Percentiles rank a stretch among this genome's conserved stretches.
phyloP scores from a whole-genome alignment of 2,113 vertebrate genomes.

The Xiphophorus maculatus region DNA sequence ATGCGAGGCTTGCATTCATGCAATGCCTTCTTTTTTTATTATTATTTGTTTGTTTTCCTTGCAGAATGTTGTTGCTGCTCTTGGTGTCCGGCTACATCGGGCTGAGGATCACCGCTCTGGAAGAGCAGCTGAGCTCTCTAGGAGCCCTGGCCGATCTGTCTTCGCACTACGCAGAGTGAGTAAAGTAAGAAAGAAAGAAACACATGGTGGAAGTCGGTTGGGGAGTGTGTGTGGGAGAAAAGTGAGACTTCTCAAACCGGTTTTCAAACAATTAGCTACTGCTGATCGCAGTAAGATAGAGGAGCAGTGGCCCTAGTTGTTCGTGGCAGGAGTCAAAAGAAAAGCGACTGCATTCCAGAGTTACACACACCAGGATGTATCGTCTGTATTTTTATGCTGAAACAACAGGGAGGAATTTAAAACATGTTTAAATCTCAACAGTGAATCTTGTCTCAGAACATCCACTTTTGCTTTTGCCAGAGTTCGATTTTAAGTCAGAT shows the following conservation, averaged over 20 bases:
- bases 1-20: not conserved
- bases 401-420: not conserved
- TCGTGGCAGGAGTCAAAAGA: not conserved
- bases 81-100: slow-evolving; percentile 83
- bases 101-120: slow-evolving; percentile 81
- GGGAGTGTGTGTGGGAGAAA: not conserved
- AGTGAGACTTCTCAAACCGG: slow-evolving; percentile 33
- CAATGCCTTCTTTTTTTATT: not conserved
- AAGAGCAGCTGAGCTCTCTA: slow-evolving; percentile 78
- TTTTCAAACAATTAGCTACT: slow-evolving; percentile 32
- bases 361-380: not conserved
- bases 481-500: not conserved
- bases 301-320: slow-evolving; percentile 35
- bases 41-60: slow-evolving; percentile 3
- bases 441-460: not conserved
- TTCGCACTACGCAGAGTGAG: slow-evolving; percentile 68
- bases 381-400: not conserved
- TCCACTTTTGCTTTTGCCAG: not conserved
- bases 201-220: not conserved
- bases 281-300: slow-evolving; percentile 10
- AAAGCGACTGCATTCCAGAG: slow-evolving; percentile 25
- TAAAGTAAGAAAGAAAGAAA: not conserved
- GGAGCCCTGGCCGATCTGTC: slow-evolving; percentile 62
- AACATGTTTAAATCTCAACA: not conserved
- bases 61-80: slow-evolving; percentile 81